phyloP scores from a whole-genome alignment of 2,888 invertebrate genomes.

The Amblyteles armatorius region DNA sequence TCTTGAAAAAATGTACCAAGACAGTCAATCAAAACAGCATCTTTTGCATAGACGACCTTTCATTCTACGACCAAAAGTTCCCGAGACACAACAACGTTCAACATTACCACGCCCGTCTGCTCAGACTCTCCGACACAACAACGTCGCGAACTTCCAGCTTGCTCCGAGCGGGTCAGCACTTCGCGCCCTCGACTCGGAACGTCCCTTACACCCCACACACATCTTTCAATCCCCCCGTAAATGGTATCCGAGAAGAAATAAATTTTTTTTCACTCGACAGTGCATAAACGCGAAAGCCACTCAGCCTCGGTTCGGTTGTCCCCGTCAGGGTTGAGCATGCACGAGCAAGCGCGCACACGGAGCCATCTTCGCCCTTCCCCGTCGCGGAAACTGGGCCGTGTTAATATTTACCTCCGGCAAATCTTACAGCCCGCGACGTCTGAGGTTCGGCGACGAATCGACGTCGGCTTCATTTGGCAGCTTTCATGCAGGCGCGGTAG shows the following conservation, averaged over 20 bases:
- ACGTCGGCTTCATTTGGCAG: constrained; percentile 76
- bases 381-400: constrained; percentile 19
- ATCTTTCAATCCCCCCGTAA: constrained; percentile 18
- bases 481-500: constrained; percentile 39
- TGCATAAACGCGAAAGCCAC: constrained; percentile 36
- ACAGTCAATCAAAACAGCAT: too few species aligned
- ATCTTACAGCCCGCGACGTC: constrained; percentile 9
- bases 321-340: neutral
- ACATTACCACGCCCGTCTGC: too few species aligned
- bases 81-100: too few species aligned
- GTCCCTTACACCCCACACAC: neutral
- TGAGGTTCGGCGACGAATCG: constrained; percentile 62
- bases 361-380: neutral
- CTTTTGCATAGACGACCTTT: too few species aligned
- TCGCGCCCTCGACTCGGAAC: too few species aligned
- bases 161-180: too few species aligned
- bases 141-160: too few species aligned
- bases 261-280: neutral
- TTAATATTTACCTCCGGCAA: constrained; percentile 50
- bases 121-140: too few species aligned
- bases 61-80: too few species aligned
- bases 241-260: neutral
- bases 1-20: too few species aligned
- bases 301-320: constrained; percentile 5
- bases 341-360: neutral